Percentiles rank a stretch among this genome's conserved stretches.
Evolutionary conservation across 2,113 vertebrate genomes (phyloP).

Genomic region (Paratilapia polleni): DNA sequence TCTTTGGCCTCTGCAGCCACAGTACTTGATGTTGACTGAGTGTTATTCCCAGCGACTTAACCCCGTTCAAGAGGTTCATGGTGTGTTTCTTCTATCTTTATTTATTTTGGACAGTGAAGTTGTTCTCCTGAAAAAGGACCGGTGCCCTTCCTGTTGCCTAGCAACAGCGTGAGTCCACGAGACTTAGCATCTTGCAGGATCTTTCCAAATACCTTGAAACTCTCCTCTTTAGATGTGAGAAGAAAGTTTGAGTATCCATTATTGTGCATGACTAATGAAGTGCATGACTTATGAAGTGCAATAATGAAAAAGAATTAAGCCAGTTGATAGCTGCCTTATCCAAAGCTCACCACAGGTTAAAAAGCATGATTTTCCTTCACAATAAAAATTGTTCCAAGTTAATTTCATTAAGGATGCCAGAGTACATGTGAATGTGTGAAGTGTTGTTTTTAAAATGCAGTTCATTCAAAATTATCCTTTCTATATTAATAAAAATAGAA

Average conservation of each 20-base stretch:
- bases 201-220: conserved; percentile 37
- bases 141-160: conserved; percentile 78
- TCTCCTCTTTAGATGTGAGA: conserved; percentile 7
- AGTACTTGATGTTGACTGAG: conserved; percentile 42
- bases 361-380: not conserved
- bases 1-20: conserved; percentile 15
- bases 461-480: not conserved
- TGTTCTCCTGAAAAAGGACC: conserved; percentile 47
- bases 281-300: not conserved
- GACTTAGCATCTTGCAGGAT: conserved; percentile 55
- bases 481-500: not conserved
- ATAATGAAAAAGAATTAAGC: not conserved
- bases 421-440: not conserved
- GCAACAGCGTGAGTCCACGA: conserved; percentile 78
- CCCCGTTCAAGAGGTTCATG: conserved; percentile 51
- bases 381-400: not conserved
- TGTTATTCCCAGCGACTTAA: conserved; percentile 56
- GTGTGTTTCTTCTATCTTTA: conserved; percentile 57
- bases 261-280: conserved; percentile 6
- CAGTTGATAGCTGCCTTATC: not conserved
- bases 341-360: not conserved
- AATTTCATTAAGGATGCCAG: not conserved
- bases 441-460: not conserved
- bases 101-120: conserved; percentile 63
- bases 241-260: conserved; percentile 28